These are phyloP conservation scores for Odontophorus gujanensis DNA, from an alignment of 2,113 vertebrate genomes.

Conservation along the genomic window DNA sequence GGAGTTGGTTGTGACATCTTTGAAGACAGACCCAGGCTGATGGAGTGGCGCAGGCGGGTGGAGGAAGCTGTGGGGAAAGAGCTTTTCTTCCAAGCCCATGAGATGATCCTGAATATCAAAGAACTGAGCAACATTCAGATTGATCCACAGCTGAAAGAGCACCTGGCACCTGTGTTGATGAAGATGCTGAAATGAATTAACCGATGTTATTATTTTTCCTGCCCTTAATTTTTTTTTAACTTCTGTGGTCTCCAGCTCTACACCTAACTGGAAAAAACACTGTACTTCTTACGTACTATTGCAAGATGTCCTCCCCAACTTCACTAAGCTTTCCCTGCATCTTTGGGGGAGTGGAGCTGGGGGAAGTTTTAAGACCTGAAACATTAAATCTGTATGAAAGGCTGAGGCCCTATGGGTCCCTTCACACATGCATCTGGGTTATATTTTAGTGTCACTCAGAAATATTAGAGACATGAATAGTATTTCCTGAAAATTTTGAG, in stretches of 20 bases:
- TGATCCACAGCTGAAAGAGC: conserved; percentile 65
- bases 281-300: background rate
- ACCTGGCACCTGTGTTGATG: conserved; percentile 71
- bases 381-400: background rate
- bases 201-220: background rate
- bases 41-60: conserved; percentile 83
- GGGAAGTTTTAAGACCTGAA: background rate
- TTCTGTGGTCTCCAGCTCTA: conserved; percentile 2
- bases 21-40: conserved; percentile 77
- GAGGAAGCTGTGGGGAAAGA: conserved; percentile 79
- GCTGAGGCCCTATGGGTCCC: background rate
- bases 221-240: background rate
- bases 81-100: conserved; percentile 83
- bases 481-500: conserved; percentile 3
- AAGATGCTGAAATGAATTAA: conserved; percentile 76
- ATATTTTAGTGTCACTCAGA: conserved; percentile 23
- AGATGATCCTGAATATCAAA: conserved; percentile 70
- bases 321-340: background rate
- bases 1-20: conserved; percentile 81
- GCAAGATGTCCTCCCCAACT: background rate
- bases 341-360: background rate
- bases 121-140: conserved; percentile 67
- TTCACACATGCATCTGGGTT: background rate
- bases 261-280: background rate
- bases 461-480: background rate